Evolutionary conservation across 2,113 vertebrate species (phyloP), one percentile per base, ranked within the genome.

Genomic region (Perca fluviatilis): DNA sequence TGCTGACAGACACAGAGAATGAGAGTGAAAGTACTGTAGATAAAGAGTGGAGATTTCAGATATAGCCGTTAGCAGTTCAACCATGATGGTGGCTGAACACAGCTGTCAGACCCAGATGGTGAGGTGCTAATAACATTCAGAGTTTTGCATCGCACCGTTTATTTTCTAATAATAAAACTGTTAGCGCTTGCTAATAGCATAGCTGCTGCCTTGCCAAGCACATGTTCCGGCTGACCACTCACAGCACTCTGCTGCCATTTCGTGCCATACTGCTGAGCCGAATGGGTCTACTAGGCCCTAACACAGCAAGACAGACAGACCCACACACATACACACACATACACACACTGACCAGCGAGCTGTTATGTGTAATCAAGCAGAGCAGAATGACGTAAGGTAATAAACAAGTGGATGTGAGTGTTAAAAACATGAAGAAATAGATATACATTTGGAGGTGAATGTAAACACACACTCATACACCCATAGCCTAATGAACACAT

Each of bases 101-200:
- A 94, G 93, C 92, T 93, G 94, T 93, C 92, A 90, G 83, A 91
- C 89, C 89, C 94, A 94, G 92, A 94, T 94, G 93, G 89, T 80
- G 89, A 85, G 89, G 89, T 89, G 93, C 91, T 95, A 94, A 93
- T 94, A 94, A 93, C 91, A 90, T 90, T 93, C 92, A 77, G 88
- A 92, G 87, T 92, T 92, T 93, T 93, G 90, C 85, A 93, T 89
- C 77, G 85, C 88, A 80, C 84, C 91, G 86, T 95, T 95, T 95
- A 94, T 94, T 94, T 95, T 94, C 91, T 91, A 93, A 95, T 94
- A 95, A 95, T 95, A 93, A 94, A 95, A 94, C 92, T 94, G 94
- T 95, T 95, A 95, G 91, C 89, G 86, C 90, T 90, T 79, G 90
- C 92, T 94, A 93, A 94, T 92, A 93, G 91, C 89, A 65, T 82